Evolutionary conservation across 2,797 vertebrate species (phyloP), one percentile per base, ranked within the genome.

Genomic region (Amniataba percoides): DNA sequence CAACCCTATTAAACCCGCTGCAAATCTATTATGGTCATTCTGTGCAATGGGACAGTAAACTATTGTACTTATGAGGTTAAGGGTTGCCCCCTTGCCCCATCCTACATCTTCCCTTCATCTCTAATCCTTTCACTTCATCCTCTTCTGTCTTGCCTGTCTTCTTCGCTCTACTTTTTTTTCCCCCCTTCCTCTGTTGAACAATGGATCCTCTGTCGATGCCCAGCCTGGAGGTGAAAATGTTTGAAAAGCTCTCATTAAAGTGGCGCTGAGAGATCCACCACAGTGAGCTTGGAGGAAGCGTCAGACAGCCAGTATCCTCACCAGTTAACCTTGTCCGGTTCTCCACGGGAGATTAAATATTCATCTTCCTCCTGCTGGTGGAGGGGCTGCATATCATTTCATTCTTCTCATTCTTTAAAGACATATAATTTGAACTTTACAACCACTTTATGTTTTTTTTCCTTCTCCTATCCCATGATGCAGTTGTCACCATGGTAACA

Each of bases 161-260:
- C 51, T 25, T 7, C 4, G 10, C 40, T 16, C 3, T 31, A 39
- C 31, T 18, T 31, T 31, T 31, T 40, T 52, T 49, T 34, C 31
- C 11, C 6, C 5, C 27, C 21, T 58, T 25, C 18, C 42, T 66
- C 51, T 21, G 4, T 39, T n/a, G 36, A 65, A 73, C 74, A 70
- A 19, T 11, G 27, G 49, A 25, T 46, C 16, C 49, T 68, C 34
- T 45, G 66, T 84, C 49, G 61, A 73, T 66, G 63, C 21, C 56
- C 27, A 21, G 60, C 70, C 61, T 12, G 58, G 21, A 73, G 77
- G 71, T 61, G 58, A 40, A 55, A 58, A 63, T 36, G 43, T 65
- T 63, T 62, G 49, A 77, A 69, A 82, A 57, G 71, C 53, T 68
- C 73, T 77, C 70, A 75, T 87, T 87, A 77, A 74, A 63, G 71